A percentile compares a stretch with the other conserved stretches of the same genome.
phyloP scores from a whole-genome alignment of 2,888 invertebrate genomes.

The Andrena marginata region DNA sequence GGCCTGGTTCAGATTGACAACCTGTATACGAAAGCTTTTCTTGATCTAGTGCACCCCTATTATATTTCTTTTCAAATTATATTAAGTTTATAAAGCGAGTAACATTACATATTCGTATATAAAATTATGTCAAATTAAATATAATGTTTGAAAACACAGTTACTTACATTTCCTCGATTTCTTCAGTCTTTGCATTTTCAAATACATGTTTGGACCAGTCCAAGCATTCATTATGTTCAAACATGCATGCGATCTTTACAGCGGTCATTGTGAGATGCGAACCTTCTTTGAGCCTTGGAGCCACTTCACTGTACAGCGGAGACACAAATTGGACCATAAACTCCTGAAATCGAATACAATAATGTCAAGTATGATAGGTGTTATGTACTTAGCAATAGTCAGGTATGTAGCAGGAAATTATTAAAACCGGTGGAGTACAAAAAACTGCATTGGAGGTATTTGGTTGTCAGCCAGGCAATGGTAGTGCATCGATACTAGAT shows the following conservation, averaged over 20 bases:
- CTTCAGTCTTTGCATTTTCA: slow-evolving; percentile 32
- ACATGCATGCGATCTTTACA: slow-evolving; percentile 75
- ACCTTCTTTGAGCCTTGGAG: slow-evolving; percentile 66
- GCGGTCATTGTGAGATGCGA: slow-evolving; percentile 73
- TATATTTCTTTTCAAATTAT: no score
- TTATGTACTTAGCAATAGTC: no score
- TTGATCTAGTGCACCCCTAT: no score
- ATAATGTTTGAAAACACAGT: not conserved
- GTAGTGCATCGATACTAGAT: no score
- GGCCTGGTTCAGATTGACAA: no score
- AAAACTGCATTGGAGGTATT: no score
- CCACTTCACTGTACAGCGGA: slow-evolving; percentile 71
- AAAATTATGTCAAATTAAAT: no score
- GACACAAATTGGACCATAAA: slow-evolving; percentile 75
- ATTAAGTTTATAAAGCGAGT: no score
- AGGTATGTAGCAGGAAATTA: not conserved
- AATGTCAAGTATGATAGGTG: no score
- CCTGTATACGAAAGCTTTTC: no score
- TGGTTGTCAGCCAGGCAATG: no score
- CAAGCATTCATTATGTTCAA: slow-evolving; percentile 75
- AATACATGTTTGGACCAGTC: slow-evolving; percentile 69
- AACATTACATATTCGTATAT: not conserved
- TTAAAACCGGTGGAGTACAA: no score
- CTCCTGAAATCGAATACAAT: slow-evolving; percentile 68
- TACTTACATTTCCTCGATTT: slow-evolving; percentile 52